Conservation (phyloP, 1,140 invertebrate genomes). For the Bombus balteatus region DNA sequence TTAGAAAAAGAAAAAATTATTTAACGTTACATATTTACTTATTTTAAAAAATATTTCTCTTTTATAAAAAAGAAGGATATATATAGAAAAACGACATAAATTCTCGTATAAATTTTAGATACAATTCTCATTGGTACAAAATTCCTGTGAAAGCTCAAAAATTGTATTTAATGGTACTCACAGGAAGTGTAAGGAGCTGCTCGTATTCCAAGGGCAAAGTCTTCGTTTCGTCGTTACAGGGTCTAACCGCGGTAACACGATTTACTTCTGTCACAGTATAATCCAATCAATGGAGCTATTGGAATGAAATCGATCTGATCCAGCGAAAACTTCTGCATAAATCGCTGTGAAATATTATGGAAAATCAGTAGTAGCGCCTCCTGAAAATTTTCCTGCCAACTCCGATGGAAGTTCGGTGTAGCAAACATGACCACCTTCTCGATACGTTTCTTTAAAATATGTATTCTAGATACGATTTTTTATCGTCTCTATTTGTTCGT, state of each 20-base stretch:
- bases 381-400: too few relatives aligned
- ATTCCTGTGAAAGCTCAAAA: conserved; percentile 14
- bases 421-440: too few relatives aligned
- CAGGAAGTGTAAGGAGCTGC: neutral
- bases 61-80: neutral
- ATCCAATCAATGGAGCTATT: too few relatives aligned
- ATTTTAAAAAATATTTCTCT: neutral
- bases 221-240: conserved; percentile 3
- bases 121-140: conserved; percentile 21
- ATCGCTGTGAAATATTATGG: too few relatives aligned
- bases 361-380: too few relatives aligned
- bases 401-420: too few relatives aligned
- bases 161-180: conserved; percentile 10
- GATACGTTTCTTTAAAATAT: too few relatives aligned
- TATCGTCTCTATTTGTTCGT: too few relatives aligned
- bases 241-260: conserved; percentile 21
- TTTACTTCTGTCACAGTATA: neutral
- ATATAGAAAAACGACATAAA: neutral
- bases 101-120: conserved; percentile 20
- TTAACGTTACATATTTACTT: neutral
- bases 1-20: neutral
- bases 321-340: too few relatives aligned
- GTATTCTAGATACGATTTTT: too few relatives aligned
- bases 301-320: too few relatives aligned
- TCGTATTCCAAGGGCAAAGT: neutral